Conservation (phyloP, 1,140 invertebrate genomes). For the Drosophila ercepeae region DNA sequence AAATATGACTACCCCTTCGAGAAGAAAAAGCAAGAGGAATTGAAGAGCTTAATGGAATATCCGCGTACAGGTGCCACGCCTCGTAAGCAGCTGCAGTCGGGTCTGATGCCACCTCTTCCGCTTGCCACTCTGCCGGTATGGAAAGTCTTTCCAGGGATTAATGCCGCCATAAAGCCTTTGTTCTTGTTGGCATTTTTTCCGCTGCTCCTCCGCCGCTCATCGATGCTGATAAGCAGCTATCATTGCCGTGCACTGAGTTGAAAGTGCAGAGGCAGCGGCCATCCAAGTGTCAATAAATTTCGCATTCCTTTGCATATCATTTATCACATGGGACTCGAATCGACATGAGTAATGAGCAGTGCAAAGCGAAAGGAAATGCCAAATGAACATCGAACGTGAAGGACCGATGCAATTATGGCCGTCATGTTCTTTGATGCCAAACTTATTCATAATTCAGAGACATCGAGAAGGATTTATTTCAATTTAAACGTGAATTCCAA, state of each 20-base stretch:
- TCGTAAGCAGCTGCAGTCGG: conserved; percentile 28
- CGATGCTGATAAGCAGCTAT: conserved; percentile 28
- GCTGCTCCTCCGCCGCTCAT: conserved; percentile 18
- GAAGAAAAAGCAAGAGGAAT: not conserved
- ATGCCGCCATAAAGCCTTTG: conserved; percentile 27
- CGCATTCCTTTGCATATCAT: conserved; percentile 40
- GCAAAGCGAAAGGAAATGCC: conserved; percentile 23
- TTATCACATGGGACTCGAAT: conserved; percentile 42
- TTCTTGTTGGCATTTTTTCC: conserved; percentile 7
- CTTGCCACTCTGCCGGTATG: not conserved
- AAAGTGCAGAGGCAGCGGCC: conserved; percentile 13
- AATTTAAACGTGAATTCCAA: not conserved
- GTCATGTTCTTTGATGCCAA: not conserved
- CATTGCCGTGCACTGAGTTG: conserved; percentile 20
- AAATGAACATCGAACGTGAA: conserved; percentile 39
- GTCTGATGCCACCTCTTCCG: conserved; percentile 36
- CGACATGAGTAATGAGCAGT: conserved; percentile 35
- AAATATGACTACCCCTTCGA: not conserved
- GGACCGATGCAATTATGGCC: conserved; percentile 34
- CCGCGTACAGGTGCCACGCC: conserved; percentile 43
- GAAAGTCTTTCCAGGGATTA: conserved; percentile 29
- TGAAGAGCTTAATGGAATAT: conserved; percentile 46
- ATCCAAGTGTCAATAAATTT: conserved; percentile 39
- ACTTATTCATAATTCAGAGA: no score
- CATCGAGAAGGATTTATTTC: no score